A percentile compares a stretch with the other conserved stretches of the same genome.
These are phyloP conservation scores for Vimba vimba DNA, from an alignment of 2,113 vertebrate genomes.

Conservation along the genomic window DNA sequence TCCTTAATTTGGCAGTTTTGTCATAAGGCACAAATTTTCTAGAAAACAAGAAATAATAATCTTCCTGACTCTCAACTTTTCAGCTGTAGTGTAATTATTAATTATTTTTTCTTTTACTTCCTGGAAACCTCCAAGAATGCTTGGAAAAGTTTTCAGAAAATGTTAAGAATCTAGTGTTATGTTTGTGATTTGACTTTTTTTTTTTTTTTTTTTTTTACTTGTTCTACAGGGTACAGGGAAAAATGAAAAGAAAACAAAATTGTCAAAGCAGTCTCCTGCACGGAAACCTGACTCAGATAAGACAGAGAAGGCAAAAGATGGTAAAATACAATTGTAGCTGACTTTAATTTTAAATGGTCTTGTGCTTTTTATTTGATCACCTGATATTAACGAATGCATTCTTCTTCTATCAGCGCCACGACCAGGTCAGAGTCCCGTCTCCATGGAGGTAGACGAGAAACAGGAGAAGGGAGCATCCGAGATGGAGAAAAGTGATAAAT, in stretches of 20 bases:
- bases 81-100: background rate
- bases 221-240: conserved; percentile 76
- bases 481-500: conserved; percentile 40
- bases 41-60: background rate
- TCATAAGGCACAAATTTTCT: no score
- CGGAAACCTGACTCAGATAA: conserved; percentile 84
- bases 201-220: conserved; percentile 51
- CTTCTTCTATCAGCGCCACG: conserved; percentile 48
- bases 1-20: background rate
- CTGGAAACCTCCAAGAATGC: no score
- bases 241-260: conserved; percentile 80
- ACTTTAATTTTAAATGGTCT: background rate
- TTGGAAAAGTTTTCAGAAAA: no score
- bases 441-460: conserved; percentile 70
- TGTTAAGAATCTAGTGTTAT: background rate
- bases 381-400: conserved; percentile 8
- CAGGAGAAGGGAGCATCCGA: conserved; percentile 43
- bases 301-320: conserved; percentile 82
- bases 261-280: conserved; percentile 81
- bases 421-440: conserved; percentile 67
- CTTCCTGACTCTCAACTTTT: background rate
- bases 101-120: no score
- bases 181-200: conserved; percentile 43
- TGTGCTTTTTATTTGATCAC: background rate
- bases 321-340: conserved; percentile 64